Conservation (phyloP, 2,888 invertebrate genomes). For the Malthinus flaveolus region DNA sequence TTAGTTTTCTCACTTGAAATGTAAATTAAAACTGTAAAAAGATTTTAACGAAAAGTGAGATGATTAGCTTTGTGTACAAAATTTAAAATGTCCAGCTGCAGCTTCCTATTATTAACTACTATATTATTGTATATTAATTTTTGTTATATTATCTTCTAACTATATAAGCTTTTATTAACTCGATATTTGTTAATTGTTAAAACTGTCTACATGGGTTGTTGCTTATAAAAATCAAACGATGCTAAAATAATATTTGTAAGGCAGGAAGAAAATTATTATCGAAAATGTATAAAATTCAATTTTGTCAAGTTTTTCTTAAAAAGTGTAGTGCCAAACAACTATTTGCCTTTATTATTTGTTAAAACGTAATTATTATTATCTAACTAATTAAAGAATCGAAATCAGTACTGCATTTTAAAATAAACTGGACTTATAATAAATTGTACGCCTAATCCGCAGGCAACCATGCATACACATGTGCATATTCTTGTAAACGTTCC, state of each 20-base stretch:
- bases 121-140: constrained; percentile 29
- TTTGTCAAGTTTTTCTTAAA: too few species aligned
- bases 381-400: constrained; percentile 12
- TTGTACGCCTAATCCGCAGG: too few species aligned
- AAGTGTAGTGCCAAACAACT: constrained; percentile 7
- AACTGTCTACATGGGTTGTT: constrained; percentile 32
- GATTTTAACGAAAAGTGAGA: constrained; percentile 1
- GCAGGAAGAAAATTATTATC: not conserved
- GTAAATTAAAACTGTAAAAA: too few species aligned
- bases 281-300: not conserved
- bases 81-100: constrained; percentile 23
- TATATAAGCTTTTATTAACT: constrained; percentile 32
- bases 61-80: not conserved
- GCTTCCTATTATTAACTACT: constrained; percentile 24
- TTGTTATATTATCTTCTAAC: constrained; percentile 28
- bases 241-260: constrained; percentile 2
- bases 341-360: constrained; percentile 22
- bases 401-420: too few species aligned
- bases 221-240: constrained; percentile 22
- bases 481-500: too few species aligned
- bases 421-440: too few species aligned
- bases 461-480: too few species aligned
- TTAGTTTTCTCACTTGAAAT: not conserved
- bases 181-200: constrained; percentile 29
- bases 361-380: constrained; percentile 26